phyloP scores from a whole-genome alignment of 1,140 invertebrate species.

The Choristoneura fumiferana region DNA sequence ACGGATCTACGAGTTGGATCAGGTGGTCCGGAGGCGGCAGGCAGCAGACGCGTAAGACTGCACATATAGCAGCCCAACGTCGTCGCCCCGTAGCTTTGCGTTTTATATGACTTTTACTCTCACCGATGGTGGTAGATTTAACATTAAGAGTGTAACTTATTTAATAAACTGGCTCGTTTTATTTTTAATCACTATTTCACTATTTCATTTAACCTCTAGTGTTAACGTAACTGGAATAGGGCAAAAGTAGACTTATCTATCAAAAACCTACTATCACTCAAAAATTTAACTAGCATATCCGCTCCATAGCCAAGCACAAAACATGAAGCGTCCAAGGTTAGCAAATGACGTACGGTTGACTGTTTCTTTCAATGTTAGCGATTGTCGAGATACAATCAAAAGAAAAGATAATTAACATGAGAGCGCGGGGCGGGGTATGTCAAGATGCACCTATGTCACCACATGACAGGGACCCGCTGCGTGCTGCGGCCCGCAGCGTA shows the following conservation, averaged over 20 bases:
- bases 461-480: slow-evolving; percentile 35
- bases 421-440: not conserved
- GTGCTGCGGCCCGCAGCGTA: slow-evolving; percentile 57
- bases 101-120: slow-evolving; percentile 20
- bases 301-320: not conserved
- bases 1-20: slow-evolving; percentile 50
- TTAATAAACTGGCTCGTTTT: not conserved
- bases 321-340: slow-evolving; percentile 4
- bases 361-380: slow-evolving; percentile 12
- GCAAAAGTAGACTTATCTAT: not conserved
- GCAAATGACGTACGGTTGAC: slow-evolving; percentile 3
- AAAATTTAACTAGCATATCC: not conserved
- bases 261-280: not conserved
- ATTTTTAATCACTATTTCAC: slow-evolving; percentile 8
- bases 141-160: not conserved
- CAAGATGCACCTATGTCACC: not conserved
- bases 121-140: not conserved
- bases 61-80: slow-evolving; percentile 53
- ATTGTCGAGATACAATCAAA: slow-evolving; percentile 3
- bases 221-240: no score
- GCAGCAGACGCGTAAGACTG: slow-evolving; percentile 61
- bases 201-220: no score
- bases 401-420: not conserved
- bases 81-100: slow-evolving; percentile 47
- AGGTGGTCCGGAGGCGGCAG: slow-evolving; percentile 61